These are phyloP conservation scores for Lordiphosa fenestrarum DNA, from an alignment of 2,888 invertebrate species.

Conservation along the genomic window DNA sequence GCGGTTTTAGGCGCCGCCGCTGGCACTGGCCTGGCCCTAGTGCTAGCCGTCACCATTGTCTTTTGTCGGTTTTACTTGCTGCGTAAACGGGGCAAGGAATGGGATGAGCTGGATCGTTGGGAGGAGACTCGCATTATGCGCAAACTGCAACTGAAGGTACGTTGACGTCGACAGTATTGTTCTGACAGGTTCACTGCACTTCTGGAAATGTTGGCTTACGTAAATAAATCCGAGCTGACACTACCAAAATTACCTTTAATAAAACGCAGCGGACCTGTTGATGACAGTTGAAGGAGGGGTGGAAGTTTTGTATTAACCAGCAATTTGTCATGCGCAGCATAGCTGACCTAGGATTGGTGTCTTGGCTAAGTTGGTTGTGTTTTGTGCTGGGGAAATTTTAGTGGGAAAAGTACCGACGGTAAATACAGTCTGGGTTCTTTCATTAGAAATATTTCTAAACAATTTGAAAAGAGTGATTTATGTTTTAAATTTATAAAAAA, in stretches of 20 bases:
- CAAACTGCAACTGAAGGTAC: conserved; percentile 78
- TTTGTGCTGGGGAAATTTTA: background rate
- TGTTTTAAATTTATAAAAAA: too few species aligned
- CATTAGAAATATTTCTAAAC: too few species aligned
- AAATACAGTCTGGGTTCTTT: too few species aligned
- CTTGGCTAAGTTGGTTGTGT: conserved; percentile 18
- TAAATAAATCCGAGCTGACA: conserved; percentile 12
- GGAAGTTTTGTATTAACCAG: background rate
- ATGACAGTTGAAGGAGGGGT: conserved; percentile 1
- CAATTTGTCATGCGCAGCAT: background rate
- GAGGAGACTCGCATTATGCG: conserved; percentile 80
- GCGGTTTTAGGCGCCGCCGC: conserved; percentile 85
- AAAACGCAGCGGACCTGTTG: background rate
- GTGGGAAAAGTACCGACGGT: too few species aligned
- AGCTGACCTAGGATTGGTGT: conserved; percentile 4
- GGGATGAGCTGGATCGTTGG: conserved; percentile 83
- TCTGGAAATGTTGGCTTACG: background rate
- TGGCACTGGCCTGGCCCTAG: conserved; percentile 84
- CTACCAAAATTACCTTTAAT: conserved; percentile 9
- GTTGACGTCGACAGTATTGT: conserved; percentile 32
- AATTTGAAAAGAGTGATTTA: too few species aligned
- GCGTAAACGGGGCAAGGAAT: conserved; percentile 83
- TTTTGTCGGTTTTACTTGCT: conserved; percentile 85
- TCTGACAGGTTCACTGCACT: background rate
- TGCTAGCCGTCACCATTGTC: conserved; percentile 85